Percentiles rank a stretch among this genome's conserved stretches.
Conservation (phyloP, 2,888 invertebrate genomes). For the Cybosia mesomella region DNA sequence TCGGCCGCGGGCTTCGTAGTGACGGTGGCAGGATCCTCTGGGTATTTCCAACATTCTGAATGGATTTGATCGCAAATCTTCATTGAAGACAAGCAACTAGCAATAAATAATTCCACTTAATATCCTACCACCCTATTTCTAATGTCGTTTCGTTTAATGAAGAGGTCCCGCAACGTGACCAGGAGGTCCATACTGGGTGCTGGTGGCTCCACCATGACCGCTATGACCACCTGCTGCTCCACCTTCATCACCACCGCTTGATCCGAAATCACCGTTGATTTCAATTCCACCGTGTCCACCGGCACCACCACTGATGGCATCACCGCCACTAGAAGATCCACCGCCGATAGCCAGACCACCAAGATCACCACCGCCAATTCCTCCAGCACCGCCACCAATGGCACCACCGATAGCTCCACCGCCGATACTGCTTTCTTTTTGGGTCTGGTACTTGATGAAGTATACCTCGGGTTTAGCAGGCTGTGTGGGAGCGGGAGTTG, state of each 20-base stretch:
- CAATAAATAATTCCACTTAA: conserved; percentile 70
- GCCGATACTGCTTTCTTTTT: conserved; percentile 83
- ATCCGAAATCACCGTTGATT: conserved; percentile 70
- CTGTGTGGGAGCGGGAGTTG: conserved; percentile 92
- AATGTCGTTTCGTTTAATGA: conserved; percentile 67
- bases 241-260: conserved; percentile 66
- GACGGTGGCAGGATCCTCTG: conserved; percentile 52
- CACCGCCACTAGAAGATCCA: conserved; percentile 59
- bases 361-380: conserved; percentile 67
- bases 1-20: conserved; percentile 60
- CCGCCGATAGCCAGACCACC: conserved; percentile 64
- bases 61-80: conserved; percentile 21
- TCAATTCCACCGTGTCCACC: conserved; percentile 70
- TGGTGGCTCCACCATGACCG: conserved; percentile 75
- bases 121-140: conserved; percentile 67
- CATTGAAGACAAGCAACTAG: conserved; percentile 50
- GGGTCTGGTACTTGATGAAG: conserved; percentile 94
- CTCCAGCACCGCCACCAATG: conserved; percentile 68
- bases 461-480: conserved; percentile 96
- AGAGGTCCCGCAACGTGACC: conserved; percentile 83
- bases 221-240: conserved; percentile 66
- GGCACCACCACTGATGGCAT: conserved; percentile 48
- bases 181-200: conserved; percentile 84
- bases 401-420: conserved; percentile 74
- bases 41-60: conserved; percentile 24